Base-by-base conservation (phyloP, 2,113 vertebrate species). In the Lanius collurio region DNA sequence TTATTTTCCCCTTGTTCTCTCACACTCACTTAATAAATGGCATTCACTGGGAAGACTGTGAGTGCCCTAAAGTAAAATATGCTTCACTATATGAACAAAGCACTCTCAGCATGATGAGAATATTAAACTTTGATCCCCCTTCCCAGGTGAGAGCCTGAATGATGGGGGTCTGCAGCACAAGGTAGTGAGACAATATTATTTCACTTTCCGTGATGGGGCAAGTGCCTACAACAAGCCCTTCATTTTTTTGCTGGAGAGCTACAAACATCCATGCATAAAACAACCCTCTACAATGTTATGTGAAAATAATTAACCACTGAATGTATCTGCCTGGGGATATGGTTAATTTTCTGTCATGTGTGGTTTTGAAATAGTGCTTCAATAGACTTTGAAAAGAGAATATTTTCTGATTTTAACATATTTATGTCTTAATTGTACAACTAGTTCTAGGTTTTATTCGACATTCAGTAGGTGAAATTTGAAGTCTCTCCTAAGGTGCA, bases 21-120 rank as follows among this genome's bases (percentile, higher is more conserved):
- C 71, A 50, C 28, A 24, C 8, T 81, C 56, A 4, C 5, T 87
- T 75, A 93, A 78, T 67, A 87, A 89, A 69, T 52, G 63, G 21
- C 21, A 75, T 39, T 0, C 1, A 21, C 28, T 47, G 52, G 35
- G 75, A 87, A 42, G 39, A 23, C 26, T 55, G 8, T 0, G 1
- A 83, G 55, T 33, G 11, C 39, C 55, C 33, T 55, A 21, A 23
- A 64, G 52, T 64, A 68, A 92, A 92, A 89, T 63, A 47, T 4
- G 9, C 11, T 69, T 49, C 26, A 7, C 20, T 60, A 10, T 41
- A 49, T n/a, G 76, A 95, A 60, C 33, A 78, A 23, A 84, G 35
- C 20, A 24, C 18, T 81, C 64, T 50, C 35, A 70, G 64, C 55
- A 65, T 42, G 55, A 52, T 53, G 55, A 88, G 46, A 94, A 70